Base-by-base conservation (phyloP, 2,797 vertebrate species). In the Neosalanx taihuensis region DNA sequence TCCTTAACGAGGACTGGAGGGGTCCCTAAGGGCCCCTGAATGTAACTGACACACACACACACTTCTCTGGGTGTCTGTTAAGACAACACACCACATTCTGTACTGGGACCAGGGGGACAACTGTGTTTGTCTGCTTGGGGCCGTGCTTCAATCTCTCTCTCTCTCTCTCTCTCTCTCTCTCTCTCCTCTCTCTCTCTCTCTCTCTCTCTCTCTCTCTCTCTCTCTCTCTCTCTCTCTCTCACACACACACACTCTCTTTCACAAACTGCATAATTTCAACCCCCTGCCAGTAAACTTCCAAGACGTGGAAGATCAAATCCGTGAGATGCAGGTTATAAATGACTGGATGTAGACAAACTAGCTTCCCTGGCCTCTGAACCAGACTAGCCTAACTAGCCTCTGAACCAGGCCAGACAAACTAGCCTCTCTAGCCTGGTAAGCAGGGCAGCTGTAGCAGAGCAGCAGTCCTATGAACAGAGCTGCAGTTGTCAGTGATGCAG, bases 391-490 rank as follows among this genome's bases (percentile, higher is more conserved):
- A 37, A 6, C 35, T 37, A 37, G 35, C 35, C 6, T 9, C 35
- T 9, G 9, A 37, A 37, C 35, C 35, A 37, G 35, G 35, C 35
- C 35, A 37, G 6, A 37, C 35, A 37, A 37, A 6, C 35, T 37
- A 37, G 35, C 35, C 23, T 26, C 23, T 26, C 33, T 35, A 35
- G 33, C 33, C 33, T 6, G 23, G 23, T 26, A 26, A 26, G 23
- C 23, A 26, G 23, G 5, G 7, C 3, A 35, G 6, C 33, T 35
- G 6, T 59, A 75, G 59, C 83, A 82, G 79, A 4, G 80, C 84
- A 81, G 87, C 82, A 65, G n/a, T 33, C 67, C 57, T 74, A 73
- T 82, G 85, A 90, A 88, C 76, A 81, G 84, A 89, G 89, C 82
- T 84, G 86, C 84, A 83, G 85, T 84, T 83, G 80, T 88, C 61